Base-by-base conservation (phyloP, 2,888 invertebrate species). In the Drosophila testacea region DNA sequence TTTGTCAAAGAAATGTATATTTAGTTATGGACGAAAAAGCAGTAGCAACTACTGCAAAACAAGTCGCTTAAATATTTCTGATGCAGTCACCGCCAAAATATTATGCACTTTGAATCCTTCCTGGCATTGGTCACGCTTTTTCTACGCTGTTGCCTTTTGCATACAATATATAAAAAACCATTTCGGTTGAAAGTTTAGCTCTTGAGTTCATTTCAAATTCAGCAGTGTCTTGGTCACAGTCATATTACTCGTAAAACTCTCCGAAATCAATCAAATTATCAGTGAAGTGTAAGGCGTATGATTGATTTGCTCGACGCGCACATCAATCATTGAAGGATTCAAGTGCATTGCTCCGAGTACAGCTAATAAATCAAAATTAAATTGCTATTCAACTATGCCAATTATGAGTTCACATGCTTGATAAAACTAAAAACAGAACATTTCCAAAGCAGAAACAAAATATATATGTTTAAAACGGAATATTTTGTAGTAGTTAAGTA, bases 201-300 rank as follows among this genome's bases (percentile, higher is more conserved):
- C 11, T 22, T 32, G 4, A 42, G 9, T 7, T 9, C 51, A 54
- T 47, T 65, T 38, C 9, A 16, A 60, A 70, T 54, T 41, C 51
- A 27, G 7, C 13, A 28, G 38, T n/a, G 36, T 51, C 27, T 36
- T 36, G 36, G 50, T 11, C 13, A 1, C n/a, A 9, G 55, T 16
- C 28, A 38, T 0, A 47, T 13, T 46, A 13, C 11, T 6, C 30
- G 4, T 10, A 10, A n/a, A 13, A 22, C 32, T 16, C 5, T 42
- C 9, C n/a, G 9, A 34, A 69, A 84, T 79, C 74, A 74, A 82
- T 82, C 73, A 73, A 69, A 76, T 69, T 69, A 74, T 70, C 72
- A 39, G 13, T 59, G 38, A 59, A 67, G 76, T 61, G 52, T 36
- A 61, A 62, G 51, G 30, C 59, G 30, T 47, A 42, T 70, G 73